Base-by-base conservation (phyloP, 2,113 vertebrate species). In the Vicugna pacos region DNA sequence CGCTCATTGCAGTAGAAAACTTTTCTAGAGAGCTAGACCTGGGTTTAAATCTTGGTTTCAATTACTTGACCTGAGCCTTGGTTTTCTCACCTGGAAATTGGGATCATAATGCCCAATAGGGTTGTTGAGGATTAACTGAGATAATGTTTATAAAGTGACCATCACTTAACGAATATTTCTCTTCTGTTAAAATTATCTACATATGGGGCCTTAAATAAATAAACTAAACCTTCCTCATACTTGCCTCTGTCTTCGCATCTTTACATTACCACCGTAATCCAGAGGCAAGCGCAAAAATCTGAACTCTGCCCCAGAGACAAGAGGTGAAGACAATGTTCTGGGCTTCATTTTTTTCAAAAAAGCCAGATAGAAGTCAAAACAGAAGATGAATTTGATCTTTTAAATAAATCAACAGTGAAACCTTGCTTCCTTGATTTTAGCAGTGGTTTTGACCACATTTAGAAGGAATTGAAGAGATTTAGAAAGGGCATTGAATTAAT, bases 281-380 rank as follows among this genome's bases (percentile, higher is more conserved):
- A 91, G 76, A 65, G n/a, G 28, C 28, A n/a, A 38, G 24, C 58
- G 60, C 69, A 50, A 52, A 65, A 67, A 42, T 60, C 70, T 6
- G 5, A 81, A 50, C 70, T 97, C 38, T 86, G 67, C 79, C 75
- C n/a, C 8, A 42, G 81, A 64, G 46, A 79, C 13, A 46, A 92
- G 70, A 91, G 48, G 52, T 17, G 20, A 89, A 62, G 58, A 50
- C 3, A 72, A 20, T 14, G 28, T 86, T 60, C 54, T 81, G 28
- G 24, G 30, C 50, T 72, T 79, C 38, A 32, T 62, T 93, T 96
- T 94, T 97, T 93, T 9, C 9, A 48, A 77, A 79, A 97, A 82
- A 58, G 19, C 24, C 8, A 50, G 6, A 4, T 52, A n/a, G 90
- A 38, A 42, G 38, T 42, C 38, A 77, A 79, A 89, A 22, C 26